Evolutionary conservation across 2,888 invertebrate species (phyloP), one percentile per base, ranked within the genome.

Genomic region (Callimorpha dominula): DNA sequence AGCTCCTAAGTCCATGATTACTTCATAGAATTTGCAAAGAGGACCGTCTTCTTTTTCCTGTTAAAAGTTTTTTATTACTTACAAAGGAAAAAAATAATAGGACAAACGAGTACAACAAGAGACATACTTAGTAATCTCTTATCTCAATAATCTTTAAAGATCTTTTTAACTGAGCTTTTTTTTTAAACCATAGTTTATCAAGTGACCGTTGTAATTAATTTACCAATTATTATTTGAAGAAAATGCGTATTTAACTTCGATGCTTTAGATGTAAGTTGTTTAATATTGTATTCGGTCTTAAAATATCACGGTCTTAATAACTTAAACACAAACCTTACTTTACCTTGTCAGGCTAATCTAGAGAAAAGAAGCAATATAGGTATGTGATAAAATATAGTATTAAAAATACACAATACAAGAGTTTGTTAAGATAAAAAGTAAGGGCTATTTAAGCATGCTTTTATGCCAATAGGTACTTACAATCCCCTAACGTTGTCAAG

Each of bases 21-120:
- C 97, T 89, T 98, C 97, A 91, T 97, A 97, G 92, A 99, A 98
- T 91, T 97, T 97, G 93, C 97, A 97, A 76, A 98, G 94, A 65
- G 98, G 98, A 42, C 95, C 95, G 76, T 95, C 95, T 84, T 95
- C 95, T 76, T 94, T 95, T 87, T 95, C 95, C 95, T 95, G 87
- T 70, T 71, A 72, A 84, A 78, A 49, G 77, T 68, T 67, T 77
- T 76, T 72, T 74, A 75, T 80, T 75, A 80, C n/a, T 78, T 65
- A 72, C 52, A 65, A 60, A 71, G 49, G 46, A 75, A 70, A 78
- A n/a, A 70, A 77, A 77, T 74, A 71, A 64, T 69, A 77, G 65
- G 49, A 66, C 63, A 73, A 75, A 75, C 79, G 31, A 31, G 31
- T 31, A 31, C 31, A 2, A 31, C 31, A 2, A 31, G 31, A 31